phyloP scores from a whole-genome alignment of 2,113 vertebrate genomes.

The Microcebus griseorufus region DNA sequence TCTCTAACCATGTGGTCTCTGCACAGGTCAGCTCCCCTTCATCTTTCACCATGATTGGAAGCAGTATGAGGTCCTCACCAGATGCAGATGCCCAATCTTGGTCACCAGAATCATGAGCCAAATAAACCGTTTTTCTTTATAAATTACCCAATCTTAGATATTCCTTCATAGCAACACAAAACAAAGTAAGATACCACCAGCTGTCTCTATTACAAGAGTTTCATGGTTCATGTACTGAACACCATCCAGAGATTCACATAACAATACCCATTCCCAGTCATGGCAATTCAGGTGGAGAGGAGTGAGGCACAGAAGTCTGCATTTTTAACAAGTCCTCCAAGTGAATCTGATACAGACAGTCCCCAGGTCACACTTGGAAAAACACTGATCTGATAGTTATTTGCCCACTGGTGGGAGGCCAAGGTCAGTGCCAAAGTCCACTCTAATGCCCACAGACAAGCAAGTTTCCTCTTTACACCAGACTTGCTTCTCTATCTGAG shows the following conservation, averaged over 20 bases:
- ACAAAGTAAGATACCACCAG: neutral
- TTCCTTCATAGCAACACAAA: neutral
- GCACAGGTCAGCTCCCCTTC: neutral
- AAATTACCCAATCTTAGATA: neutral
- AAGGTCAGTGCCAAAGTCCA: neutral
- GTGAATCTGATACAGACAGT: neutral
- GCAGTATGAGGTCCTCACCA: neutral
- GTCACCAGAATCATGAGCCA: neutral
- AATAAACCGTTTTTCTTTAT: neutral
- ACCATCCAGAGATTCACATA: neutral
- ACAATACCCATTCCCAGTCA: neutral
- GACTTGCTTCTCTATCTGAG: neutral
- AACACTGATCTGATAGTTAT: neutral
- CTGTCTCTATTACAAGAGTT: neutral
- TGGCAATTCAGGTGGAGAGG: neutral
- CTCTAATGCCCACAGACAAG: rapidly evolving
- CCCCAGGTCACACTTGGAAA: neutral
- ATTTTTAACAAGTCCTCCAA: neutral
- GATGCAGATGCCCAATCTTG: neutral
- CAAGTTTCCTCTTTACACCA: neutral
- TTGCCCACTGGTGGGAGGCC: neutral
- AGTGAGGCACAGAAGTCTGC: neutral
- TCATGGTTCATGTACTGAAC: neutral
- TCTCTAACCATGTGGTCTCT: neutral
- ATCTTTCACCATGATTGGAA: neutral